Evolutionary conservation across 2,797 vertebrate genomes (phyloP), one percentile per base, ranked within the genome.

Genomic region (Danio aesculapii): DNA sequence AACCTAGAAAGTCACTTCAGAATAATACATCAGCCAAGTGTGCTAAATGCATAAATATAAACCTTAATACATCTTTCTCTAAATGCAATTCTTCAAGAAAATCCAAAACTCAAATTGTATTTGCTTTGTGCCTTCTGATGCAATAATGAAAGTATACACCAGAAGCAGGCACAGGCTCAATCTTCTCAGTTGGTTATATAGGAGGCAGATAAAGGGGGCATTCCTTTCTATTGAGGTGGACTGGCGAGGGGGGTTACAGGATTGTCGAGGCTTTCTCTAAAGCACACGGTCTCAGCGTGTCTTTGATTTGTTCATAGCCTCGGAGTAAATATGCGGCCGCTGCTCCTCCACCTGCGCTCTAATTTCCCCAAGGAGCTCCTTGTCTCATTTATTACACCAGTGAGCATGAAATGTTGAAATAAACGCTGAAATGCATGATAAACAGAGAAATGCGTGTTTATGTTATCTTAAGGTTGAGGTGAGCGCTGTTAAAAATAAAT

Each of bases 311-410:
- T 75, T 79, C 71, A 85, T 75, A 75, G 86, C 81, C 77, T 77
- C 53, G 1, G 70, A 81, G 80, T 84, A 81, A 84, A 80, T 84
- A 81, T 72, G 69, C 17, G 49, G 17, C 50, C 63, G 61, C 64
- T 55, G 72, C 64, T 84, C 69, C 71, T 82, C 80, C 83, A 87
- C 81, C 84, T 87, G 83, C 61, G 21, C 78, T 81, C 83, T 67
- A 76, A 79, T 84, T 83, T 87, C 82, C 84, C 78, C 50, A 76
- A 81, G 75, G 70, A 81, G 62, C 70, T 69, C 44, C 59, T 39
- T 59, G 49, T 30, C 77, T 77, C 46, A 71, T 46, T 52, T 73
- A 41, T 74, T 74, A 63, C 39, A 53, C 9, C 46, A 61, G 3
- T 3, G 10, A 70, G 16, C 13, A 2, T 41, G 8, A 47, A 59